phyloP scores from a whole-genome alignment of 2,888 invertebrate genomes.

The Exocentrus adspersus region DNA sequence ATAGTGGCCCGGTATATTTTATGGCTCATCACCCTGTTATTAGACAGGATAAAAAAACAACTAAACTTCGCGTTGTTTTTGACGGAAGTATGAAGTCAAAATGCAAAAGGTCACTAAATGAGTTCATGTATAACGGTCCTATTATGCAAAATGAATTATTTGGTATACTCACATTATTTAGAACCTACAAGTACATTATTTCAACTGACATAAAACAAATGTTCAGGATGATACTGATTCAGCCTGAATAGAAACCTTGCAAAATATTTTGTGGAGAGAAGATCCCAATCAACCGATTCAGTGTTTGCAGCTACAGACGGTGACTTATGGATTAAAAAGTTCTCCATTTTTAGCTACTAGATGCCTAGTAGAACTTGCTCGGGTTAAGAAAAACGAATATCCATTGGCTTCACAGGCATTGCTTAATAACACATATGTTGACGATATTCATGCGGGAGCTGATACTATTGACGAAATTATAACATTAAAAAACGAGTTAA shows the following conservation, averaged over 20 bases:
- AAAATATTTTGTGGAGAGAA: conserved; percentile 25
- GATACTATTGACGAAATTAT: neutral
- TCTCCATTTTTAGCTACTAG: conserved; percentile 31
- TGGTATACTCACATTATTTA: neutral
- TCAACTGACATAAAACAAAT: conserved; percentile 10
- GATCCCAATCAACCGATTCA: neutral
- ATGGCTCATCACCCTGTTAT: conserved; percentile 30
- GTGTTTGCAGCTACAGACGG: conserved; percentile 18
- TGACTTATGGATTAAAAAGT: conserved; percentile 24
- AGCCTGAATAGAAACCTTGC: neutral
- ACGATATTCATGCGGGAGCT: neutral
- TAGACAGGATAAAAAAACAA: conserved; percentile 16
- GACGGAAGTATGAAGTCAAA: conserved; percentile 11
- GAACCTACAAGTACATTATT: neutral
- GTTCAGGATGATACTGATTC: neutral
- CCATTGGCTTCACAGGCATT: neutral
- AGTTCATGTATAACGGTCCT: neutral
- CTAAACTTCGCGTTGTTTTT: conserved; percentile 29
- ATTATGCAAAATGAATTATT: neutral
- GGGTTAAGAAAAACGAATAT: neutral
- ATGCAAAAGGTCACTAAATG: conserved; percentile 7
- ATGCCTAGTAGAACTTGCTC: conserved; percentile 16
- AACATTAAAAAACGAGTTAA: neutral
- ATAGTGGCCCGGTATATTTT: neutral
- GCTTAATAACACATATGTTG: neutral